These are phyloP conservation scores for Dinocampus coccinellae DNA, from an alignment of 2,888 invertebrate species.

Conservation along the genomic window DNA sequence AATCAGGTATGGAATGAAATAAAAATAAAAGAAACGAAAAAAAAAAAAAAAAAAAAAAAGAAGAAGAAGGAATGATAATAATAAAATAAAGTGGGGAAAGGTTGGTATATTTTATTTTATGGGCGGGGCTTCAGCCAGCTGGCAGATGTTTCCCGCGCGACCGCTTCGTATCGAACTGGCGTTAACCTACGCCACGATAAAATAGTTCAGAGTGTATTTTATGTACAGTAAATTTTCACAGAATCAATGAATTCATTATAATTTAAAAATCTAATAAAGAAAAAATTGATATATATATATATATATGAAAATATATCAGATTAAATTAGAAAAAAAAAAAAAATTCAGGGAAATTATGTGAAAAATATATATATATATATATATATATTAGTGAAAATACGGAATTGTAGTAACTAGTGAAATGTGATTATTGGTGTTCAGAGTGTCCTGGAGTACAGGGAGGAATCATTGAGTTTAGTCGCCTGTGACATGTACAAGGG, in stretches of 20 bases:
- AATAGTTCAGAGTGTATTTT: constrained; percentile 51
- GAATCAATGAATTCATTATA: neutral
- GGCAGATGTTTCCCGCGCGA: constrained; percentile 73
- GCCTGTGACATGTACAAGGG: neutral
- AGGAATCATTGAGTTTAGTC: neutral
- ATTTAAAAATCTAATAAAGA: no score
- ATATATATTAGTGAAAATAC: neutral
- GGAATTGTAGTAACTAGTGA: neutral
- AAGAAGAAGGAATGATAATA: no score
- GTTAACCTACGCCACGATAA: constrained; percentile 59
- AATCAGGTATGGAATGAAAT: neutral
- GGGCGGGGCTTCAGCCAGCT: constrained; percentile 74
- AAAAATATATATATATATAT: neutral
- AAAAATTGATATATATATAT: neutral
- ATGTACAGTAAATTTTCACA: neutral
- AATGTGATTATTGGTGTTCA: neutral
- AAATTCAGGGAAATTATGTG: no score
- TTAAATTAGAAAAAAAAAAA: neutral
- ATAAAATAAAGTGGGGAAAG: constrained; percentile 49
- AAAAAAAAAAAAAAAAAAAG: constrained; percentile 12
- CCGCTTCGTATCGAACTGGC: constrained; percentile 57
- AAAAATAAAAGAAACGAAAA: no score
- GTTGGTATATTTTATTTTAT: constrained; percentile 58
- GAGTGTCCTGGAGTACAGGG: neutral
- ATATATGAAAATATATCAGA: neutral